Conservation (phyloP, 2,888 invertebrate genomes). For the Drosophila kuntzei region DNA sequence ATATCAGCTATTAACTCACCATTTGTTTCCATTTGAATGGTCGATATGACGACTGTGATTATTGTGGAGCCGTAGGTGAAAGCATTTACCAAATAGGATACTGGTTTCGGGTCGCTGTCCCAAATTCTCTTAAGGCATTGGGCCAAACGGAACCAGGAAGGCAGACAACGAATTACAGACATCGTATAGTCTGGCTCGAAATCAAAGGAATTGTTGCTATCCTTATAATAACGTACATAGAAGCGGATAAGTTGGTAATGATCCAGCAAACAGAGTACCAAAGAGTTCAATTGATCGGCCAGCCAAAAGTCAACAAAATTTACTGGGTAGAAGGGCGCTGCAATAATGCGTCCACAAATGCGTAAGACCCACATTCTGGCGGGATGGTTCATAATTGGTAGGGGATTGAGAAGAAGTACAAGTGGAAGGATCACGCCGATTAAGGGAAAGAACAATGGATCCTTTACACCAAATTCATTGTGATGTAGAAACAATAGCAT, state of each 20-base stretch:
- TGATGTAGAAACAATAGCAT: conserved; percentile 89
- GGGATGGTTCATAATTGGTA: conserved; percentile 93
- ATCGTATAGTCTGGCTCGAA: conserved; percentile 89
- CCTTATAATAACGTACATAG: conserved; percentile 87
- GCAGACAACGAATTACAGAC: conserved; percentile 93
- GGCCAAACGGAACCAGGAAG: conserved; percentile 98
- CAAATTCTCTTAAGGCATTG: conserved; percentile 97
- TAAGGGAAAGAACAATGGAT: conserved; percentile 95
- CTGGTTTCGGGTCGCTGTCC: conserved; percentile 92
- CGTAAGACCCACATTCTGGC: conserved; percentile 96
- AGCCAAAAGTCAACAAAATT: conserved; percentile 99
- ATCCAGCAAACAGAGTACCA: conserved; percentile 94
- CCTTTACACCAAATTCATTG: conserved; percentile 88
- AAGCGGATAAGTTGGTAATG: conserved; percentile 96
- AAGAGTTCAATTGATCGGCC: conserved; percentile 96
- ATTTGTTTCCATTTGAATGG: conserved; percentile 85
- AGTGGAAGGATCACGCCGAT: conserved; percentile 91
- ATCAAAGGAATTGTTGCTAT: conserved; percentile 42
- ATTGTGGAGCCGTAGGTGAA: conserved; percentile 98
- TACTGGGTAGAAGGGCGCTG: conserved; percentile 95
- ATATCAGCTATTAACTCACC: conserved; percentile 77
- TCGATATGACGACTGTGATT: conserved; percentile 93
- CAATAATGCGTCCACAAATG: conserved; percentile 90
- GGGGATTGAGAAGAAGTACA: conserved; percentile 94
- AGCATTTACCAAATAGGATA: conserved; percentile 97